Percentiles rank a stretch among this genome's conserved stretches.
Evolutionary conservation across 2,797 vertebrate genomes (phyloP).

Genomic region (Phalanger gymnotis): DNA sequence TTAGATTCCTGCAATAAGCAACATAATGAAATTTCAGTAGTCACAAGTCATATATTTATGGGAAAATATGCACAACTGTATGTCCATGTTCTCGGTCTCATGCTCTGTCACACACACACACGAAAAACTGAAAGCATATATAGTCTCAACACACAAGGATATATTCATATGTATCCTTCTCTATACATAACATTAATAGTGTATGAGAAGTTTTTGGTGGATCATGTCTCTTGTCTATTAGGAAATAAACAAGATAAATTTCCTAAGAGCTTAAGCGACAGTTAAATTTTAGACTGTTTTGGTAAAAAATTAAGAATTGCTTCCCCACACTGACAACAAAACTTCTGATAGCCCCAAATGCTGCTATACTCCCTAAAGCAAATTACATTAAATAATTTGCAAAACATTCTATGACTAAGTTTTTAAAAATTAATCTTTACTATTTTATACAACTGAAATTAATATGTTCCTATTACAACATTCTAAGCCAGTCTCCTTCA

Average conservation of each 20-base stretch:
- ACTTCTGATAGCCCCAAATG: background rate
- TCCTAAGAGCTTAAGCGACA: constrained; percentile 34
- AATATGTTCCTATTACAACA: background rate
- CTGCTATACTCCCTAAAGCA: constrained; percentile 14
- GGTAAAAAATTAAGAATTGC: constrained; percentile 22
- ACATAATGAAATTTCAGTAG: constrained; percentile 47
- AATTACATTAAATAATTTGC: background rate
- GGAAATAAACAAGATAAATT: constrained; percentile 61
- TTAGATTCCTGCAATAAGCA: constrained; percentile 30
- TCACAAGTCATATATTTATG: background rate
- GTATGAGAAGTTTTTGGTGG: constrained; percentile 35
- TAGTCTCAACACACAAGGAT: constrained; percentile 32
- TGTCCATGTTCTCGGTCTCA: background rate
- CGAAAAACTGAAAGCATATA: constrained; percentile 7
- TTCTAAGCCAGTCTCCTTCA: constrained; percentile 9
- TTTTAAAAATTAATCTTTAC: background rate
- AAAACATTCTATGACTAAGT: background rate
- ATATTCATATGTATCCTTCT: constrained; percentile 28
- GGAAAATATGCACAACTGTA: constrained; percentile 18
- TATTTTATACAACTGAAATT: constrained; percentile 5
- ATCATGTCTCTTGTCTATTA: constrained; percentile 43
- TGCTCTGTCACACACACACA: background rate
- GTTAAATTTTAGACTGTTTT: constrained; percentile 30
- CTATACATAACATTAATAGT: constrained; percentile 37
- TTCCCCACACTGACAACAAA: background rate